Evolutionary conservation across 2,888 invertebrate genomes (phyloP).

Genomic region (Acanthopleura granulata): DNA sequence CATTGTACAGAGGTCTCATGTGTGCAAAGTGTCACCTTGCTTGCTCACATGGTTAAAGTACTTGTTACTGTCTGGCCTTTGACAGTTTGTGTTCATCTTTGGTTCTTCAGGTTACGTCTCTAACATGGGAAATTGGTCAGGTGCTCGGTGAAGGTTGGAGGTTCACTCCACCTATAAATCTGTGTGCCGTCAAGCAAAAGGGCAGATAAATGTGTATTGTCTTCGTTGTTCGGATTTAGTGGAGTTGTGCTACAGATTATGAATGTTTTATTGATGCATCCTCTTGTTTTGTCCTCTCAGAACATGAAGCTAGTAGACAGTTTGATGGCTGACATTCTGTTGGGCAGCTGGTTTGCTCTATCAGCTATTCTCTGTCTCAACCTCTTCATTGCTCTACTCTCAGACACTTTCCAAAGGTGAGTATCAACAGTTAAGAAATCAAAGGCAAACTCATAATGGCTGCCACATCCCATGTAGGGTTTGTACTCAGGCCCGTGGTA

Average conservation of each 20-base stretch:
- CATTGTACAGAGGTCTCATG: no score
- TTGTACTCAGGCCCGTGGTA: no score
- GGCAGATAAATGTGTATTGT: neutral
- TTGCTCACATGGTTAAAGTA: no score
- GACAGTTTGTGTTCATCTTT: no score
- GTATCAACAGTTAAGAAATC: neutral
- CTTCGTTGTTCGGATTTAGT: neutral
- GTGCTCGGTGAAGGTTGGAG: no score
- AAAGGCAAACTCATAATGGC: no score
- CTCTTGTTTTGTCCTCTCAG: constrained; percentile 41
- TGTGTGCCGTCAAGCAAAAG: neutral
- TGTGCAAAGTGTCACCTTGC: no score
- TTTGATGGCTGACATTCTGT: constrained; percentile 62
- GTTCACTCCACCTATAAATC: no score
- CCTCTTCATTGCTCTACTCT: constrained; percentile 67
- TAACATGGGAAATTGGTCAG: no score
- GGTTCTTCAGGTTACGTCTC: no score
- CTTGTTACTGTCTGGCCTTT: no score
- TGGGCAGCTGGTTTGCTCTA: constrained; percentile 62
- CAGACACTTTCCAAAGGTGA: constrained; percentile 68
- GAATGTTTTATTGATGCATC: neutral
- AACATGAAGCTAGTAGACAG: constrained; percentile 55
- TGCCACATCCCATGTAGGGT: no score
- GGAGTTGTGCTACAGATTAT: neutral
- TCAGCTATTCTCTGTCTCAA: constrained; percentile 67